These are phyloP conservation scores for Yponomeuta cagnagella DNA, from an alignment of 2,888 invertebrate genomes.

Conservation along the genomic window DNA sequence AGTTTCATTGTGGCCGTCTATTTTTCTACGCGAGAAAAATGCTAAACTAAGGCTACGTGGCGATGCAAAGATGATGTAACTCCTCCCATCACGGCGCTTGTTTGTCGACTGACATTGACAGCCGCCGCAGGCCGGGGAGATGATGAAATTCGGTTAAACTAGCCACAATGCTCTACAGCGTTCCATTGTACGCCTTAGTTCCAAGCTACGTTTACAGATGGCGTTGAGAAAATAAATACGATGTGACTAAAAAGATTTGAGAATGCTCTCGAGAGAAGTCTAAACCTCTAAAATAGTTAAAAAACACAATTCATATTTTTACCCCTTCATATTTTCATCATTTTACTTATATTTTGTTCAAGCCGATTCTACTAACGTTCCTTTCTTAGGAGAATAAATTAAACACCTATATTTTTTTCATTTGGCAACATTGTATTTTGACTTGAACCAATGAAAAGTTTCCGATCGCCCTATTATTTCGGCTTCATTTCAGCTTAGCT, in stretches of 20 bases:
- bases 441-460: not conserved
- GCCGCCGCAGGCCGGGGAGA: not conserved
- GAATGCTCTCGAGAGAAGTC: too few relatives aligned
- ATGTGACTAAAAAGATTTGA: too few relatives aligned
- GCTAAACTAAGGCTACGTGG: constrained; percentile 37
- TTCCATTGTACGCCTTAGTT: not conserved
- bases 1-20: constrained; percentile 54
- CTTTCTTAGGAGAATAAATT: not conserved
- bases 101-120: constrained; percentile 32
- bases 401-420: not conserved
- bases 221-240: too few relatives aligned
- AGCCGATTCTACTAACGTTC: not conserved
- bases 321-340: too few relatives aligned
- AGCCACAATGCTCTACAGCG: not conserved
- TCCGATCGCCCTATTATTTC: not conserved
- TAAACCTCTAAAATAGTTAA: too few relatives aligned
- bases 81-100: constrained; percentile 38
- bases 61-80: constrained; percentile 27
- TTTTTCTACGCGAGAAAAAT: constrained; percentile 36
- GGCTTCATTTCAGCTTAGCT: not conserved
- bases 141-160: not conserved
- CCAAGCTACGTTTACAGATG: not conserved
- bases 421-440: not conserved
- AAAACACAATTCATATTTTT: too few relatives aligned
- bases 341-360: too few relatives aligned